These are phyloP conservation scores for Megalurothrips usitatus DNA, from an alignment of 2,888 invertebrate species.

Conservation along the genomic window DNA sequence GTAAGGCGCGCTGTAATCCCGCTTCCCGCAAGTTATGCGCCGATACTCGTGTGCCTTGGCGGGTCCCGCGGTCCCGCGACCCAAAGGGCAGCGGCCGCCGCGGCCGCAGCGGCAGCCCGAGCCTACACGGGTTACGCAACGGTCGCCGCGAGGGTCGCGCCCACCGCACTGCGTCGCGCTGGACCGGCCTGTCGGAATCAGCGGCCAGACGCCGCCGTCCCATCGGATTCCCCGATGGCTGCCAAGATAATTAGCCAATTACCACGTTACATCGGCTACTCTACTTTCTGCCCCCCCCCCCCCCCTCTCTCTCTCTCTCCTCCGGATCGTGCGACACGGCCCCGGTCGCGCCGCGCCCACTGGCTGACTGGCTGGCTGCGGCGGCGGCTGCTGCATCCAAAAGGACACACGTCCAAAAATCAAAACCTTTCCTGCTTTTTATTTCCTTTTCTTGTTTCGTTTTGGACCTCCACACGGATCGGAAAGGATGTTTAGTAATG, in stretches of 20 bases:
- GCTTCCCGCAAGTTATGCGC: background rate
- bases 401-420: background rate
- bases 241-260: no score
- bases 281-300: no score
- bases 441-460: background rate
- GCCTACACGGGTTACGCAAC: background rate
- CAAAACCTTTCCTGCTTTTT: background rate
- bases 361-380: no score
- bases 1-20: no score
- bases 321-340: no score
- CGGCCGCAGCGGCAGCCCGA: background rate
- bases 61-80: no score
- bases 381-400: background rate
- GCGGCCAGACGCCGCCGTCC: no score
- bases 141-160: background rate
- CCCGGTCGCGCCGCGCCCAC: no score
- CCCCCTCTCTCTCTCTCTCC: no score
- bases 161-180: background rate
- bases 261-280: no score
- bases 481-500: background rate
- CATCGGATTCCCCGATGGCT: no score
- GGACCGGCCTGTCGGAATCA: no score
- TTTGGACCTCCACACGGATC: background rate
- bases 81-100: background rate
- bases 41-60: slow-evolving; percentile 4